Evolutionary conservation across 2,113 vertebrate species (phyloP).

Genomic region (Isurus oxyrinchus): DNA sequence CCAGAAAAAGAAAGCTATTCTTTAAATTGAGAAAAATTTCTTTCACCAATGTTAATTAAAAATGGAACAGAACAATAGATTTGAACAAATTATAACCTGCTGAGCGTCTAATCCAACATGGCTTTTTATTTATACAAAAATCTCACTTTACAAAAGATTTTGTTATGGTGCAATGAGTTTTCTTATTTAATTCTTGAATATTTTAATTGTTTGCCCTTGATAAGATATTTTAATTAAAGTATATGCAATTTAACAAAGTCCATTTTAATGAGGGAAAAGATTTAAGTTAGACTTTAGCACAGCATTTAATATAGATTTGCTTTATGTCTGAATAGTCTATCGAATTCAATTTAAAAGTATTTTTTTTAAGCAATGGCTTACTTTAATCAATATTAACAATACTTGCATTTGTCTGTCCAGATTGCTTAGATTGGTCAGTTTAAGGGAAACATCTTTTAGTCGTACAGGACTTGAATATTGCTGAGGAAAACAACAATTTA

Average conservation of each 20-base stretch:
- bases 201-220: not conserved
- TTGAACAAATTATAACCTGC: not conserved
- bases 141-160: not conserved
- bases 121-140: not conserved
- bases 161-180: slow-evolving; percentile 9
- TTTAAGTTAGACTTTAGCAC: not conserved
- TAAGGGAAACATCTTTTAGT: not conserved
- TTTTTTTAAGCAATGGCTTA: not conserved
- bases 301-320: not conserved
- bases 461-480: too few species aligned
- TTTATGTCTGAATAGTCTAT: not conserved
- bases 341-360: not conserved
- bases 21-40: not conserved
- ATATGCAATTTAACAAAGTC: not conserved
- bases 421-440: not conserved
- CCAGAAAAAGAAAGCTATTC: not conserved
- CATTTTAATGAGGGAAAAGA: not conserved
- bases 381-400: not conserved
- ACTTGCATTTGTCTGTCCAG: not conserved
- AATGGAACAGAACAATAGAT: not conserved
- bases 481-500: too few species aligned
- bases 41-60: not conserved
- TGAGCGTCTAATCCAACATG: not conserved
- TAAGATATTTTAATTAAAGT: slow-evolving; percentile 27
- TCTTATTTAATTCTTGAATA: not conserved